Evolutionary conservation across 2,113 vertebrate species (phyloP), one percentile per base, ranked within the genome.

Genomic region (Tringa solitaria): DNA sequence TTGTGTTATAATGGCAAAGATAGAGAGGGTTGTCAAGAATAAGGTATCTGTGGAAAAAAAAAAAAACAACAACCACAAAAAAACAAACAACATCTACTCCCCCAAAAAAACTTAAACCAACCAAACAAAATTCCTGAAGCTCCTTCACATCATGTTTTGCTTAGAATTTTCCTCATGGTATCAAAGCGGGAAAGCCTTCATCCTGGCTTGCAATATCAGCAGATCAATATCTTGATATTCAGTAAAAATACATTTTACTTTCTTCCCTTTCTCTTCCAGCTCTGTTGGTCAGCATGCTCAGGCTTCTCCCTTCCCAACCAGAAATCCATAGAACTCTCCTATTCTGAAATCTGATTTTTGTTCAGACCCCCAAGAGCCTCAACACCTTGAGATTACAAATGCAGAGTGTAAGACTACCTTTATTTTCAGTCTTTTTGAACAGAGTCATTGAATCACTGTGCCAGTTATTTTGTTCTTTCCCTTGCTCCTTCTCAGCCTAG

Each of bases 181-280:
- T 30, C 32, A 39, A 43, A 37, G 53, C 56, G 23, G 59, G 54
- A 81, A 45, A 77, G 43, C 13, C 63, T 80, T 91, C 85, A 84
- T 22, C 32, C 74, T 81, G 64, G 32, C 37, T 50, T 59, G 35
- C 45, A 35, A 14, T 45, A 54, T 77, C 77, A 87, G 73, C 77
- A 89, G 27, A 84, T 87, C 64, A 65, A 64, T 74, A 87, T 30
- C 84, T 68, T 43, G 50, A 21, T 84, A 78, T 78, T 90, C 93
- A 94, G 77, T 73, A 92, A 76, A 90, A 87, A 15, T 43, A 2
- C 50, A 4, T 37, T 56, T 89, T 35, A 39, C 19, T 89, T 93
- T 50, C 32, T 24, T 5, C n/a, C 20, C 41, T 69, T 68, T 69
- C 68, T 89, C 17, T 68, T 81, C 57, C 41, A 65, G 39, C 39